Evolutionary conservation across 2,113 vertebrate species (phyloP), one percentile per base, ranked within the genome.

Genomic region (Glaucidium brasilianum): DNA sequence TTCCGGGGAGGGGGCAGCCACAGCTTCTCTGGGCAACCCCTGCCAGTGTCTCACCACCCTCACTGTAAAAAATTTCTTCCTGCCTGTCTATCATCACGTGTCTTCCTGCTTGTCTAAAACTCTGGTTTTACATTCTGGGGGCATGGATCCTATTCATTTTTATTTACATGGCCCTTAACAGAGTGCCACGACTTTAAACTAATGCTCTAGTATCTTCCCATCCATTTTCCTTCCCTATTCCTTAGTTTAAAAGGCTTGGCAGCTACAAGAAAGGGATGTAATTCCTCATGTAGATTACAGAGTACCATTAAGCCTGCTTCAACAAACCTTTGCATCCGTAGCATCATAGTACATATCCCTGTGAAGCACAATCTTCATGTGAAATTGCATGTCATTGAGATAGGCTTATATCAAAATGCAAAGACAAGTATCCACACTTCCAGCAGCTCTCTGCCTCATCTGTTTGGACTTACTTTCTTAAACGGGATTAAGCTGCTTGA

Each of bases 151-250:
- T 23, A 11, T 55, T 66, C 13, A 49, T 11, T 69, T 56, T 76
- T 56, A 22, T 79, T 77, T 85, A 50, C 22, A 16, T 9, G 59
- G 13, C 5, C 13, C 27, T 43, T 55, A 81, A 29, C 0, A 0
- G 43, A 75, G 37, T 58, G 19, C 22, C 59, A 25, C 47, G 75
- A 74, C 19, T 88, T 49, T 11, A 90, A 85, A 43, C 10, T 56
- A 78, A 27, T 45, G n/a, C 17, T 34, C 15, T 55, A 2, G 0
- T 64, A 27, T 39, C 30, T 62, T 82, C 26, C 20, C 29, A 72
- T 90, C 95, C 23, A 73, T 95, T 97, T 97, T 93, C 81, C 77
- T 96, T 95, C 76, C 32, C 15, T 67, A 7, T 82, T 95, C 55
- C 91, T 96, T 96, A 95, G 29, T 78, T 94, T 53, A 87, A 89